These are phyloP conservation scores for Zaprionus africanus DNA, from an alignment of 1,140 invertebrate species.

Conservation along the genomic window DNA sequence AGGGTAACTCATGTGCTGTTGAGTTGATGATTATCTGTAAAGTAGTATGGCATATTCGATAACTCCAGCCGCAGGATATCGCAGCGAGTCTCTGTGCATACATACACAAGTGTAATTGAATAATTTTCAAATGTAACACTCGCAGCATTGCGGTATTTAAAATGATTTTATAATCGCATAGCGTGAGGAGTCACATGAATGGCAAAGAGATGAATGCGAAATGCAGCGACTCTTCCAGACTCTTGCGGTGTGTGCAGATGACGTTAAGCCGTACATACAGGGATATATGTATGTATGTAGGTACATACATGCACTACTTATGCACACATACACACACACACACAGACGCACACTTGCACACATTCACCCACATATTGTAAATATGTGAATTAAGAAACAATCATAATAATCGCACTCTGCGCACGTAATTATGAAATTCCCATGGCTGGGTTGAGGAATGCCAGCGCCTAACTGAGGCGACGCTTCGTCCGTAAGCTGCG, in stretches of 20 bases:
- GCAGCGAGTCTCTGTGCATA: background rate
- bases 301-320: conserved; percentile 3
- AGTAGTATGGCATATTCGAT: background rate
- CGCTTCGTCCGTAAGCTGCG: conserved; percentile 43
- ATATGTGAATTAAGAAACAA: conserved; percentile 71
- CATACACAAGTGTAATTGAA: background rate
- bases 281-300: background rate
- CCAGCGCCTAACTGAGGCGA: conserved; percentile 31
- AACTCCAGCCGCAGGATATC: background rate
- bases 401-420: conserved; percentile 64
- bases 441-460: conserved; percentile 38
- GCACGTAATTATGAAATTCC: conserved; percentile 66
- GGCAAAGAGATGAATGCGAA: conserved; percentile 21
- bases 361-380: conserved; percentile 48
- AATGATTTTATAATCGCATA: conserved; percentile 17
- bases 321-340: background rate
- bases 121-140: conserved; percentile 13
- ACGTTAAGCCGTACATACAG: conserved; percentile 8
- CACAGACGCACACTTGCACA: conserved; percentile 8
- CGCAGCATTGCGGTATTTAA: conserved; percentile 23
- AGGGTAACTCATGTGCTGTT: too few relatives aligned
- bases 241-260: conserved; percentile 8
- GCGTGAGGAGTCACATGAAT: conserved; percentile 28
- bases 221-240: conserved; percentile 30
- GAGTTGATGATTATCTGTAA: background rate